Evolutionary conservation across 30 jellyfish, hydroid and myxozoan species (phyloP).

Genomic region (Aurelia aurita complex sp. Pacific): DNA sequence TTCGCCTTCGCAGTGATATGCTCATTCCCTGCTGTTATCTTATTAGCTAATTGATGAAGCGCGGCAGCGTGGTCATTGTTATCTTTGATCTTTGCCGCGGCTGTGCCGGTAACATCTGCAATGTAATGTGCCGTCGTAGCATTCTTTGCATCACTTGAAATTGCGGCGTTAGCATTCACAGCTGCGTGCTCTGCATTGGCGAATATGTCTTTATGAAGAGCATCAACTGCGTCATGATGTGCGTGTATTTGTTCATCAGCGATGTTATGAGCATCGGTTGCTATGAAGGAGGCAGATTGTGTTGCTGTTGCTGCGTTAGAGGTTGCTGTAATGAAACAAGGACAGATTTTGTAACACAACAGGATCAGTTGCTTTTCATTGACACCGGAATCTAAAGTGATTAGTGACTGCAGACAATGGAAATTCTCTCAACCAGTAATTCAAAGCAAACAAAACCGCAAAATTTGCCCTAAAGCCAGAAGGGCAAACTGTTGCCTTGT

Average conservation of each 20-base stretch:
- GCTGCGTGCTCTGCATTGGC: slow-evolving; percentile 49
- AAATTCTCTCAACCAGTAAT: too few relatives aligned
- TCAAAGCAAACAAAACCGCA: too few relatives aligned
- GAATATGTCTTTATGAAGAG: slow-evolving; percentile 31
- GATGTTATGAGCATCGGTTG: too few relatives aligned
- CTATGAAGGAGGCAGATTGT: too few relatives aligned
- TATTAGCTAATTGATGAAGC: slow-evolving; percentile 48
- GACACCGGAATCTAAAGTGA: too few relatives aligned
- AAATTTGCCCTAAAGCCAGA: too few relatives aligned
- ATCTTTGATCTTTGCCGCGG: slow-evolving; percentile 41
- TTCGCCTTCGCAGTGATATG: slow-evolving; percentile 24
- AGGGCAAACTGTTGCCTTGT: too few relatives aligned
- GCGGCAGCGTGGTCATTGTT: slow-evolving; percentile 54
- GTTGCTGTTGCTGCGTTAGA: too few relatives aligned
- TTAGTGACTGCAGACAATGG: too few relatives aligned
- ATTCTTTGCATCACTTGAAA: slow-evolving; percentile 25
- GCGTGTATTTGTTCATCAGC: slow-evolving; percentile 13
- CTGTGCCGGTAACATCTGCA: slow-evolving; percentile 44
- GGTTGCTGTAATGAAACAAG: too few relatives aligned
- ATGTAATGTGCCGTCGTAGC: slow-evolving; percentile 38
- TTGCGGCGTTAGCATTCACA: neutral
- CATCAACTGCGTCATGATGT: slow-evolving; percentile 33
- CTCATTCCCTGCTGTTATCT: slow-evolving; percentile 13
- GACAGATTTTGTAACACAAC: too few relatives aligned
- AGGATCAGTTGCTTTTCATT: too few relatives aligned